Base-by-base conservation (phyloP, 23 tunicate genomes). In the Diplosoma virens region DNA sequence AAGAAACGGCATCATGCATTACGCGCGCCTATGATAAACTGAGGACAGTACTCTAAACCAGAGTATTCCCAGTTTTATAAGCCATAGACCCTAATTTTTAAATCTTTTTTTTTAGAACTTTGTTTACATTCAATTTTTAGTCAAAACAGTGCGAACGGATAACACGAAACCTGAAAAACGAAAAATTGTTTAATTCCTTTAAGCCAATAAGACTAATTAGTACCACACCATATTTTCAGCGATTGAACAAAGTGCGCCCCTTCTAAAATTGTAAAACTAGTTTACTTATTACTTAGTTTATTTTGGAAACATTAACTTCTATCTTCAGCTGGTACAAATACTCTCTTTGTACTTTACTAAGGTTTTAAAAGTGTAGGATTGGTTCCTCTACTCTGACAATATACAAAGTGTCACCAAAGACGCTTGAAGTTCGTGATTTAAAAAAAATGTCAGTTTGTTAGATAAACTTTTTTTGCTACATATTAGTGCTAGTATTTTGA, bases 221-320 rank as follows among this genome's bases (percentile, higher is more conserved):
- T n/a, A n/a, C 65, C 25, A 58, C n/a, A 5, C 21, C 65, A 58
- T 58, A 58, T 22, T 58, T 58, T 18, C 65, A 58, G 65, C 65
- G n/a, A 58, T 18, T 58, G 14, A 11, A 58, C 20, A 58, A 58
- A 58, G 14, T 58, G 65, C 26, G 21, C 65, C 25, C 26, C n/a
- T 58, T 58, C 65, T 9, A 58, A 18, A 11, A 23, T 23, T 6
- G n/a, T 58, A 23, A 58, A 58, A 58, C 25, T 58, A 22, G 6
- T 58, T 58, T 58, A 18, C 21, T 58, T 9, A 58, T n/a, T 11
- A 5, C 7, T 23, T 58, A n/a, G 9, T 41, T 41, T 41, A 41
- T 41, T 7, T 41, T 41, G 9, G 11, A 7, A 41, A 41, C 50
- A 7, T 14, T 41, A 41, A 7, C 14, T 14, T 7, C 50, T 41